phyloP scores from a whole-genome alignment of 2,113 vertebrate genomes.

The Myrmecobius fasciatus region DNA sequence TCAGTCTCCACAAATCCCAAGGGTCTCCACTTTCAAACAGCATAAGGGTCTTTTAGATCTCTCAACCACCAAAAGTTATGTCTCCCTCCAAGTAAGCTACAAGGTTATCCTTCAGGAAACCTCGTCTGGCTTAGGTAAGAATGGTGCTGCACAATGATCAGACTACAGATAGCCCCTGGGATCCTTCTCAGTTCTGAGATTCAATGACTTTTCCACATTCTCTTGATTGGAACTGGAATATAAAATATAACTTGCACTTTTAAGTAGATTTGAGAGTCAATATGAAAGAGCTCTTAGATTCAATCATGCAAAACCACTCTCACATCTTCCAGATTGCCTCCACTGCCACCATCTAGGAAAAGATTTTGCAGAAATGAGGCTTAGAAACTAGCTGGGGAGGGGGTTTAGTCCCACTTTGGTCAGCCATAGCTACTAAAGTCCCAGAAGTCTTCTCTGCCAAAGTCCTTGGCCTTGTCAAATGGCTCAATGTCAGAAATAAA shows the following conservation, averaged over 20 bases:
- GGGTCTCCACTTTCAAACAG: not conserved
- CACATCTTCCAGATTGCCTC: not conserved
- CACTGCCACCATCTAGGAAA: not conserved
- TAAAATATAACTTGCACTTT: not conserved
- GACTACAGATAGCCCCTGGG: no score
- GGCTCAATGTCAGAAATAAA: not conserved
- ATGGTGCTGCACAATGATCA: not conserved
- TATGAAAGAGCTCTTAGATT: not conserved
- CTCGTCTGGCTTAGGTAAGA: not conserved
- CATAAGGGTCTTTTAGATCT: not conserved
- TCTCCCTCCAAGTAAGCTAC: not conserved
- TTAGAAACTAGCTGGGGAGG: not conserved
- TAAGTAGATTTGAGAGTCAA: not conserved
- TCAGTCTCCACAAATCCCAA: no score
- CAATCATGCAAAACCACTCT: not conserved
- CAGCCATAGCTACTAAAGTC: not conserved
- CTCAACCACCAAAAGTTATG: not conserved
- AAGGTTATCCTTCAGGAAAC: not conserved
- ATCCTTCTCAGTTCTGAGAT: not conserved
- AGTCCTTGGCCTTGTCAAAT: not conserved
- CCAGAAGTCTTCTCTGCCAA: not conserved
- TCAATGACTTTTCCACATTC: not conserved
- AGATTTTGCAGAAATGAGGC: not conserved
- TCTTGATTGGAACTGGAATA: not conserved
- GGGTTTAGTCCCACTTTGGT: not conserved